phyloP scores from a whole-genome alignment of 35 echinoderm and acorn worm genomes.

The Apostichopus japonicus region DNA sequence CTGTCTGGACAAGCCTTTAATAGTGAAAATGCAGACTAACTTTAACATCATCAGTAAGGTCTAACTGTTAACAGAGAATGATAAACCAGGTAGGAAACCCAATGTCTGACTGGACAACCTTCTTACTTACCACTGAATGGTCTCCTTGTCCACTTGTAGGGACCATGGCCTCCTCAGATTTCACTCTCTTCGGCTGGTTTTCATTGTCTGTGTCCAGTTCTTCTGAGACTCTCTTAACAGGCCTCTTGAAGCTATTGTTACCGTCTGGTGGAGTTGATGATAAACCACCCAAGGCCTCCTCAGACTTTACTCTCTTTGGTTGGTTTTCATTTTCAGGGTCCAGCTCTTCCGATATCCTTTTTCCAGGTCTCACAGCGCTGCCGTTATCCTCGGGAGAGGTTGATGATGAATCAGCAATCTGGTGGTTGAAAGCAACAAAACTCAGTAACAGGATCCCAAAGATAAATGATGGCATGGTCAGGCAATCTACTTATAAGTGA shows the following conservation, averaged over 20 bases:
- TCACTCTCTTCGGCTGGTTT: conserved; percentile 41
- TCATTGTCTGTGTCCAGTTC: conserved; percentile 8
- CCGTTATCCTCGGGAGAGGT: not conserved
- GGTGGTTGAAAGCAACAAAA: no score
- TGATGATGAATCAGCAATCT: no score
- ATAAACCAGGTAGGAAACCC: no score
- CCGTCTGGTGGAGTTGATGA: conserved; percentile 6
- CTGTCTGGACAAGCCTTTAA: not conserved
- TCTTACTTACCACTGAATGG: conserved; percentile 53
- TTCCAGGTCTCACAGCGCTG: conserved; percentile 16
- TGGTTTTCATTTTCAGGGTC: conserved; percentile 32
- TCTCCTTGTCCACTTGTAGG: conserved; percentile 44
- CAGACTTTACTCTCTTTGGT: conserved; percentile 48
- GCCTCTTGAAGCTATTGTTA: conserved; percentile 45
- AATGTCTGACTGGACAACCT: not conserved
- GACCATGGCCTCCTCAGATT: conserved; percentile 43
- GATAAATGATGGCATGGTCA: no score
- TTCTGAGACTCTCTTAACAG: conserved; percentile 49
- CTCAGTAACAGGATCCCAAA: no score
- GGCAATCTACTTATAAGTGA: no score
- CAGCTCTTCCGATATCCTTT: conserved; percentile 54
- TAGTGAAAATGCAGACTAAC: not conserved
- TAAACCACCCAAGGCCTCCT: conserved; percentile 1
- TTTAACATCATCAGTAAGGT: no score
- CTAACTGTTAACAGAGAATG: no score